A percentile compares a stretch with the other conserved stretches of the same genome.
Evolutionary conservation across 35 echinoderm and acorn worm genomes (phyloP).

Genomic region (Nesometra sesokonis): DNA sequence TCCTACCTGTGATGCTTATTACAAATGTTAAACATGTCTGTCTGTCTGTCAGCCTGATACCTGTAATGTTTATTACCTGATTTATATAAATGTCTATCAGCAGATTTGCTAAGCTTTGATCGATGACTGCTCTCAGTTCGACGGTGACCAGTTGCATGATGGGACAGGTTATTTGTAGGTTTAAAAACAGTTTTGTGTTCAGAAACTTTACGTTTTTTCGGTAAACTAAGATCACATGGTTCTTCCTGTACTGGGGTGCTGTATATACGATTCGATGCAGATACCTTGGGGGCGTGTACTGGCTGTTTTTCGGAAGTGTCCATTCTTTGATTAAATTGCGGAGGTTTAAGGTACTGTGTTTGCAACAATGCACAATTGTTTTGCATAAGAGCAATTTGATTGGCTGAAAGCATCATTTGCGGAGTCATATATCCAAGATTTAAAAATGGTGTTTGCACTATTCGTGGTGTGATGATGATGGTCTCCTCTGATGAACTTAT

Average conservation of each 20-base stretch:
- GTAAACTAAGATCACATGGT: conserved; percentile 92
- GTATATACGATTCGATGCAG: neutral
- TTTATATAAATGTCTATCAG: neutral
- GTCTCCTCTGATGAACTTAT: neutral
- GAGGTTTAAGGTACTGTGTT: neutral
- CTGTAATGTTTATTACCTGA: too few species aligned
- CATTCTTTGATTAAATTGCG: neutral
- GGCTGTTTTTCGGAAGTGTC: neutral
- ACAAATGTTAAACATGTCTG: too few species aligned
- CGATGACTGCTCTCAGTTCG: neutral
- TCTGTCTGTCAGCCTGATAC: neutral
- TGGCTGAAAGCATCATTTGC: neutral
- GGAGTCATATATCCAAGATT: neutral
- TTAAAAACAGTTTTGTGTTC: neutral
- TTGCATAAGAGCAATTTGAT: neutral
- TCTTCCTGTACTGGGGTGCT: conserved; percentile 60
- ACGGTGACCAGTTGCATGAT: neutral
- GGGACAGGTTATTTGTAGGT: neutral
- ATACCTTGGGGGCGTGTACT: neutral
- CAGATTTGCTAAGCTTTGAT: neutral
- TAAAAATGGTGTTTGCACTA: neutral
- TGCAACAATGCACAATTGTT: neutral
- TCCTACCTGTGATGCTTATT: neutral
- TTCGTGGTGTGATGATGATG: neutral
- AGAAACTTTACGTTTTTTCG: conserved; percentile 52